Evolutionary conservation across 2,888 invertebrate species (phyloP).

Genomic region (Nomada flava): DNA sequence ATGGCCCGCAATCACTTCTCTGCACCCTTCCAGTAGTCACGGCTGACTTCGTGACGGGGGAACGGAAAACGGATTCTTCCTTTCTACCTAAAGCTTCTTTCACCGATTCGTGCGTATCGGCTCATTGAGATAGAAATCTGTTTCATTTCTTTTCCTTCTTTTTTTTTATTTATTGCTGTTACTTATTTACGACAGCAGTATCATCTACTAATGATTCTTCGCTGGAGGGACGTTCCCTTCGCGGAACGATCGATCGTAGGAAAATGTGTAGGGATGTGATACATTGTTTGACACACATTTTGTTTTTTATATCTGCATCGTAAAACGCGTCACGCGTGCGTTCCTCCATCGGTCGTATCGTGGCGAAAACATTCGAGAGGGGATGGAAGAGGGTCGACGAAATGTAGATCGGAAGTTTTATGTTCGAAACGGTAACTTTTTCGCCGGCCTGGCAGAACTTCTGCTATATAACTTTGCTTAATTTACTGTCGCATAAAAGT

Average conservation of each 20-base stretch:
- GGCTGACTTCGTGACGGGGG: slow-evolving; percentile 48
- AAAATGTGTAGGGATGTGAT: slow-evolving; percentile 27
- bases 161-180: background rate
- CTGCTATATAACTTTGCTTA: slow-evolving; percentile 47
- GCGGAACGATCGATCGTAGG: slow-evolving; percentile 17
- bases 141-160: slow-evolving; percentile 11
- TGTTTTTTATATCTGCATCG: slow-evolving; percentile 40
- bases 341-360: slow-evolving; percentile 25
- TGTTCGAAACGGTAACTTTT: slow-evolving; percentile 55
- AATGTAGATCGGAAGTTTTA: slow-evolving; percentile 58
- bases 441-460: slow-evolving; percentile 46
- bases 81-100: slow-evolving; percentile 13
- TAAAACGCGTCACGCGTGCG: slow-evolving; percentile 52
- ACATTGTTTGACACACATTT: slow-evolving; percentile 47
- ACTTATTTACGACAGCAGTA: background rate
- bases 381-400: background rate
- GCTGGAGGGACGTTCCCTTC: slow-evolving; percentile 1
- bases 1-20: slow-evolving; percentile 67
- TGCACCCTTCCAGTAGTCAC: slow-evolving; percentile 53
- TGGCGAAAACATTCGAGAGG: background rate
- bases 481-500: slow-evolving; percentile 68
- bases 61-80: background rate
- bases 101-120: slow-evolving; percentile 25
- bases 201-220: slow-evolving; percentile 12
- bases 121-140: slow-evolving; percentile 54